Evolutionary conservation across 1,140 invertebrate genomes (phyloP).

Genomic region (Prorops nasuta): DNA sequence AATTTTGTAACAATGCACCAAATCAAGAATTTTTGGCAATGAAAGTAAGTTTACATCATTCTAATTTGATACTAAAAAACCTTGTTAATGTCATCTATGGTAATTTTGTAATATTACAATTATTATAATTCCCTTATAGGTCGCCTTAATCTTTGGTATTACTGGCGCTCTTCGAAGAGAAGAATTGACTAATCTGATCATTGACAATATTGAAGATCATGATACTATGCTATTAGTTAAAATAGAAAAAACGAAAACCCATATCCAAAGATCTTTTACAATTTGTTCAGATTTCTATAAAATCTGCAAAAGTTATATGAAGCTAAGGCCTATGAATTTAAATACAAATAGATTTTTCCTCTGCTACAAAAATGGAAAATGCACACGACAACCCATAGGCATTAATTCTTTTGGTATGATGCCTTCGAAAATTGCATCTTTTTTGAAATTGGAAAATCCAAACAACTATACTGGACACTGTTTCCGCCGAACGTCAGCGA

Average conservation of each 20-base stretch:
- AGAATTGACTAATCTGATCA: neutral
- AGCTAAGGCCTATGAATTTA: neutral
- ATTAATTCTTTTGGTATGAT: neutral
- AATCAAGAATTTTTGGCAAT: neutral
- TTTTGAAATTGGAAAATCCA: conserved; percentile 15
- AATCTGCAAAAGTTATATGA: neutral
- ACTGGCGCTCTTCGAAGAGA: neutral
- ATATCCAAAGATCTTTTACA: neutral
- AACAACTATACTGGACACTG: conserved; percentile 18
- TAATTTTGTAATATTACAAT: neutral
- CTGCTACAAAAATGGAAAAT: neutral
- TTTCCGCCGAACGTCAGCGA: conserved; percentile 19
- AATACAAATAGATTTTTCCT: neutral
- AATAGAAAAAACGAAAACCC: neutral
- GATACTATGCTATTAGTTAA: neutral
- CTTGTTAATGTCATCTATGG: neutral
- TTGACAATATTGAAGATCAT: neutral
- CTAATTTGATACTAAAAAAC: neutral
- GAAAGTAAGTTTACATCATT: neutral
- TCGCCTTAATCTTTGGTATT: neutral
- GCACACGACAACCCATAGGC: neutral
- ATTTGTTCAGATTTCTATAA: neutral
- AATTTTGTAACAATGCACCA: neutral
- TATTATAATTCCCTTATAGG: neutral
- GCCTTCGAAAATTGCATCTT: neutral